Evolutionary conservation across 2,113 vertebrate species (phyloP).

Genomic region (Dicrurus megarhynchus): DNA sequence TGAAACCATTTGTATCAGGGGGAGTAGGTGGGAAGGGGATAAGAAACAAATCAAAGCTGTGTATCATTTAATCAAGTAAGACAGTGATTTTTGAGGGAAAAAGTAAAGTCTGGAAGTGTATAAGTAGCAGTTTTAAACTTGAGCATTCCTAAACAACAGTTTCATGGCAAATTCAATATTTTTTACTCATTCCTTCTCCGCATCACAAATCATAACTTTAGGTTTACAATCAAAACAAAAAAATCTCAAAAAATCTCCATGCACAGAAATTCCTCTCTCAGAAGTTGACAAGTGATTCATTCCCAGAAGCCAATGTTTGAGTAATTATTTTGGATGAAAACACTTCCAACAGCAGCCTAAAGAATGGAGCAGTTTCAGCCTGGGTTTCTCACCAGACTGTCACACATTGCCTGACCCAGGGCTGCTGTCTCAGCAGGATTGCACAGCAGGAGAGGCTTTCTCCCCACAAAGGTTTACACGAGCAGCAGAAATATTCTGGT

Average conservation of each 20-base stretch:
- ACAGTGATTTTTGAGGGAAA: fast-evolving
- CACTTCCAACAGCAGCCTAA: neutral
- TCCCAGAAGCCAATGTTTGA: neutral
- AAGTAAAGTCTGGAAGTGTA: neutral
- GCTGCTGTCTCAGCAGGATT: neutral
- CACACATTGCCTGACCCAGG: neutral
- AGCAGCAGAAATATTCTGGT: neutral
- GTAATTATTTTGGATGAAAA: neutral
- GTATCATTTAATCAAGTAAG: neutral
- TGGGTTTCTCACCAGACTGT: neutral
- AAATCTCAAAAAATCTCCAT: neutral
- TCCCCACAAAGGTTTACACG: fast-evolving
- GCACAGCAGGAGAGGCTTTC: neutral
- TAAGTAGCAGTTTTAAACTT: neutral
- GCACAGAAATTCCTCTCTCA: neutral
- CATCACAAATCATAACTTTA: neutral
- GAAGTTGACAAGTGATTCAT: neutral
- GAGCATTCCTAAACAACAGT: neutral
- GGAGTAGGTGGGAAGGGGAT: neutral
- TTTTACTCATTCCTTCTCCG: neutral
- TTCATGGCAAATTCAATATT: neutral
- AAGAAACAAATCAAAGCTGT: neutral
- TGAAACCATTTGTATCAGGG: neutral
- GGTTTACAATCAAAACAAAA: neutral
- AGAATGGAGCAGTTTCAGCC: neutral